Base-by-base conservation (phyloP, 1,140 invertebrate genomes). In the Caenorhabditis latens region DNA sequence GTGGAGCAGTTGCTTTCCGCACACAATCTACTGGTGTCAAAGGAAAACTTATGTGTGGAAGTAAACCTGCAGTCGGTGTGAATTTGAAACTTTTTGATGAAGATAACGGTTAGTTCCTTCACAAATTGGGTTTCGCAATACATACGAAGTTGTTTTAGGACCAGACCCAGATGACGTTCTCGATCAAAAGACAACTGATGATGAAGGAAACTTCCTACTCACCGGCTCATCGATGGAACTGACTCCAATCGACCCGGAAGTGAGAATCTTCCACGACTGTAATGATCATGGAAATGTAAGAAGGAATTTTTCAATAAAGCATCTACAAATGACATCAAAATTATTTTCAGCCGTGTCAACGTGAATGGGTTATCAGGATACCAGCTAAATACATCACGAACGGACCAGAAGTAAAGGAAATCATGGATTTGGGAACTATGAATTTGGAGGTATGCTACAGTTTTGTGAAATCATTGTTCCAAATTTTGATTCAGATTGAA, bases 111-210 rank as follows among this genome's bases (percentile, higher is more conserved):
- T n/a, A 86, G 63, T 13, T 14, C 32, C 32, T 53, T 46, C 50
- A 63, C 32, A 57, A 42, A 43, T 84, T 84, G 19, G 0, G 13
- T 58, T 61, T 61, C 58, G 46, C 53, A 50, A 40, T 8, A 48
- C 4, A 82, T 40, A 13, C 14, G 1, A 6, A 32, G 11, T 2
- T 50, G 7, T 65, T 89, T 86, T 43, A 90, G 91, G 90, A 4
- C 91, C 92, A 4, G 92, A 92, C 85, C 92, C 91, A 2, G 92
- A 92, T 84, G 91, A 92, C 58, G n/a, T 90, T 40, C 87, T 93
- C 5, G 90, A 90, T 57, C 87, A 75, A 24, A 83, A 43, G 19
- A 89, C 89, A 46, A 93, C 91, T 9, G 87, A 88, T 48, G 48
- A n/a, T 24, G 67, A 91, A n/a, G 91, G 91, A 0, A 53, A 48